These are phyloP conservation scores for Shinisaurus crocodilurus DNA, from an alignment of 2,113 vertebrate species.

Conservation along the genomic window DNA sequence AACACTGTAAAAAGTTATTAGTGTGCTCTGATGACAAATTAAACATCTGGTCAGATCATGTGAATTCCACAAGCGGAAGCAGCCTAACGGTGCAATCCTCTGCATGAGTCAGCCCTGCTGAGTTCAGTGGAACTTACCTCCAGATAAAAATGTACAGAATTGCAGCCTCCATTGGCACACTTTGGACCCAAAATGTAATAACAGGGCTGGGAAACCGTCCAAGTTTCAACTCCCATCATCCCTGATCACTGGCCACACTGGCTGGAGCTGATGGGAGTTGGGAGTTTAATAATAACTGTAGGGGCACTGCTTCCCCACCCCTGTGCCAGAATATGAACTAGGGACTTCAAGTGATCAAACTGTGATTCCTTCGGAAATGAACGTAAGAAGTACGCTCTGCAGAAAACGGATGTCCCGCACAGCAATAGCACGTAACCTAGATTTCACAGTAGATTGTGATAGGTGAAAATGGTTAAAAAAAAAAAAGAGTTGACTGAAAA, in stretches of 20 bases:
- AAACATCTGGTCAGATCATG: background rate
- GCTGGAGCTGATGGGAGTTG: too few relatives aligned
- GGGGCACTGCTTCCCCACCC: too few relatives aligned
- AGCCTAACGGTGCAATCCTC: background rate
- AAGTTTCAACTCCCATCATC: too few relatives aligned
- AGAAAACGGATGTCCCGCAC: background rate
- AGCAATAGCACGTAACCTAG: background rate
- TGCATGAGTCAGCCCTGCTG: too few relatives aligned
- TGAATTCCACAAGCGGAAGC: background rate
- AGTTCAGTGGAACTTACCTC: background rate
- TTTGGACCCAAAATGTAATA: background rate
- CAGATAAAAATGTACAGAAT: background rate
- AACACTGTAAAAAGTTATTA: background rate
- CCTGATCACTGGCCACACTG: too few relatives aligned
- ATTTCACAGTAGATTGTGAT: background rate
- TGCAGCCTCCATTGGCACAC: background rate
- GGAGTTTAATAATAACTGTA: too few relatives aligned
- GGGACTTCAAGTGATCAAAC: background rate
- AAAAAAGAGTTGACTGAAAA: too few relatives aligned
- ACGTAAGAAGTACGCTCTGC: background rate
- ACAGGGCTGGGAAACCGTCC: too few relatives aligned
- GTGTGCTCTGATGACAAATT: background rate
- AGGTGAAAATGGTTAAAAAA: too few relatives aligned
- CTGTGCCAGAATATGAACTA: background rate
- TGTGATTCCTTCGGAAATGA: background rate